Evolutionary conservation across 2,797 vertebrate genomes (phyloP), one percentile per base, ranked within the genome.

Genomic region (Vireo griseus): DNA sequence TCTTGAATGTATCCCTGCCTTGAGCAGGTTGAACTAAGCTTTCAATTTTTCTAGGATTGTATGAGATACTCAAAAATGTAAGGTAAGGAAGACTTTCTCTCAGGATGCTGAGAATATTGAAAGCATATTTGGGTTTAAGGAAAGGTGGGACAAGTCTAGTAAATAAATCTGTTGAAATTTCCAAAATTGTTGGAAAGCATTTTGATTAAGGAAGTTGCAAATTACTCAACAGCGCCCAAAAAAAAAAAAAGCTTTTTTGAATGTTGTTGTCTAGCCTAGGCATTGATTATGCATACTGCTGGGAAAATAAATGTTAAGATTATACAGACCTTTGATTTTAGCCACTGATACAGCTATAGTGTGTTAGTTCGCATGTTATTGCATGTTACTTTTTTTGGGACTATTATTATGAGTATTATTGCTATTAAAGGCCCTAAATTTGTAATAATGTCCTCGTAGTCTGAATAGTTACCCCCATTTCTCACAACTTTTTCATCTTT

Each of bases 161-260:
- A 33, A 68, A 88, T 31, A 75, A 52, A 73, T 31, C 16, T 31
- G 37, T 48, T 68, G 35, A 80, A 31, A 3, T 50, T 77, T 74
- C 31, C 16, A 50, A 42, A 73, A 62, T 39, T 54, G 9, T 81
- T 74, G 50, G 26, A 84, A 90, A 71, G 6, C 8, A 58, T 6
- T 69, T 86, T 57, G 7, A 29, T 45, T 72, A 21, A 73, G 4
- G 18, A 84, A 44, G 11, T 8, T 3, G 1, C 1, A 58, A 67
- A 40, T 55, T 58, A 42, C 11, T 24, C 26, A 5, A 39, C 5
- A 50, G 12, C n/a, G 50, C 6, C 51, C 35, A 40, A 40, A 40
- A 40, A 40, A 40, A 40, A 11, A 42, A 4, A 6, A 10, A 12
- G 1, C 0, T 31, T 4, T 19, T 39, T 50, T 37, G 4, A 13